Evolutionary conservation across 2,113 vertebrate species (phyloP).

Genomic region (Neofelis nebulosa): DNA sequence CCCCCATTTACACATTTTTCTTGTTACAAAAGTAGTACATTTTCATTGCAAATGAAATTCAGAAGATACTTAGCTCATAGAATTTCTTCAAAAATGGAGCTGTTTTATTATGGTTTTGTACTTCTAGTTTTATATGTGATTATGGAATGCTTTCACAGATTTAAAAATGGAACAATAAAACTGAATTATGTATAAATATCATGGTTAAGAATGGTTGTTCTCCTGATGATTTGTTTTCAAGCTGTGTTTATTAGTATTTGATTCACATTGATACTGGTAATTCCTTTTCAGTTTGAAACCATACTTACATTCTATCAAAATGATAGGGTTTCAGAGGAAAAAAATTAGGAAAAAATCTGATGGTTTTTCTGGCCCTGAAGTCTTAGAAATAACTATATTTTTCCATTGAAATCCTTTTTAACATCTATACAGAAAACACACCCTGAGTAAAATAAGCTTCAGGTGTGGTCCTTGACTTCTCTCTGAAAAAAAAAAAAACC

Average conservation of each 20-base stretch:
- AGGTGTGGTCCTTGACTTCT: neutral
- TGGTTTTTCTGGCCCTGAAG: conserved; percentile 28
- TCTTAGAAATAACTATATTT: conserved; percentile 51
- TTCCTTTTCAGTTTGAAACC: conserved; percentile 41
- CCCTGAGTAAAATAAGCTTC: neutral
- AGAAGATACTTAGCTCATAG: neutral
- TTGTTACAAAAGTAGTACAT: conserved; percentile 2
- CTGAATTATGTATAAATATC: neutral
- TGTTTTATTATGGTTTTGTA: neutral
- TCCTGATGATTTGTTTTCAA: conserved; percentile 29
- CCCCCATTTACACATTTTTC: neutral
- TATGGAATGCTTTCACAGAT: conserved; percentile 14
- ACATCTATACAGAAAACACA: neutral
- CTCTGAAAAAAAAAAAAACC: neutral
- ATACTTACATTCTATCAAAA: conserved; percentile 11
- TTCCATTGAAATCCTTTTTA: conserved; percentile 21
- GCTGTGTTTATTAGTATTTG: neutral
- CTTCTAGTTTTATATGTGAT: conserved; percentile 22
- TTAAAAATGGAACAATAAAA: conserved; percentile 27
- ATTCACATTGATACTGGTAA: neutral
- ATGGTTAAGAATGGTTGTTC: conserved; percentile 13
- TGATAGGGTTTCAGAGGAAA: conserved; percentile 3
- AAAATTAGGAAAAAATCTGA: conserved; percentile 4
- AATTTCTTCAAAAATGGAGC: conserved; percentile 16
- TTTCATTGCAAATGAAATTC: conserved; percentile 39